Base-by-base conservation (phyloP, 2,888 invertebrate species). In the Girardia tigrina region DNA sequence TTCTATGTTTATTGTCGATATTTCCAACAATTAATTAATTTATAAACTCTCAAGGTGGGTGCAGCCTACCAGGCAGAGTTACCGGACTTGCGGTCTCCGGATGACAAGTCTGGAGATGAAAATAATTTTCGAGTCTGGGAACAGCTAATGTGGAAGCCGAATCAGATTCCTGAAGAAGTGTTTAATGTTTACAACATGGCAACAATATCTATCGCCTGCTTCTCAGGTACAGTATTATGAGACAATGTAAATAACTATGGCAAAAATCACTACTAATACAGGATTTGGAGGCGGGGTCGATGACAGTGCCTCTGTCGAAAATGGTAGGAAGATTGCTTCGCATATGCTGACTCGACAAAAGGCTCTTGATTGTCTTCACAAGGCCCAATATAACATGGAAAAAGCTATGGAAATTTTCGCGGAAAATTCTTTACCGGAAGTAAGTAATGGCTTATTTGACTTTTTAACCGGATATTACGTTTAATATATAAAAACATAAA, bases 241-340 rank as follows among this genome's bases (percentile, higher is more conserved):
- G 42, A 36, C 2, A 76, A 76, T 28, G 75, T 28, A 23, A n/a
- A 23, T n/a, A 23, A 23, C 23, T 77, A 76, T 4, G 76, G 76
- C 16, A 23, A 77, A 23, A 77, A 42, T 20, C 16, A 70, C 70
- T n/a, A 76, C 56, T 28, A 77, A 77, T 29, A n/a, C 23, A 26
- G 77, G 69, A 14, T 76, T 76, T 42, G 76, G 76, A 20, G 75
- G 76, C 27, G 76, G 70, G 14, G 75, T 56, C 14, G 76, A 76
- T 36, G 75, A 75, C 28, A 23, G 23, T 26, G 28, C 70, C 14
- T 77, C 76, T 1, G 76, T 76, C 12, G 70, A 77, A 27, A 76
- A 75, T n/a, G 76, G 75, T 1, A 77, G 29, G 16, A 70, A 75
- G 6, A 73, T 75, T 28, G 75, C 75, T 4, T 75, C 75, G 20